These are phyloP conservation scores for Scleropages formosus DNA, from an alignment of 2,797 vertebrate species.

Conservation along the genomic window DNA sequence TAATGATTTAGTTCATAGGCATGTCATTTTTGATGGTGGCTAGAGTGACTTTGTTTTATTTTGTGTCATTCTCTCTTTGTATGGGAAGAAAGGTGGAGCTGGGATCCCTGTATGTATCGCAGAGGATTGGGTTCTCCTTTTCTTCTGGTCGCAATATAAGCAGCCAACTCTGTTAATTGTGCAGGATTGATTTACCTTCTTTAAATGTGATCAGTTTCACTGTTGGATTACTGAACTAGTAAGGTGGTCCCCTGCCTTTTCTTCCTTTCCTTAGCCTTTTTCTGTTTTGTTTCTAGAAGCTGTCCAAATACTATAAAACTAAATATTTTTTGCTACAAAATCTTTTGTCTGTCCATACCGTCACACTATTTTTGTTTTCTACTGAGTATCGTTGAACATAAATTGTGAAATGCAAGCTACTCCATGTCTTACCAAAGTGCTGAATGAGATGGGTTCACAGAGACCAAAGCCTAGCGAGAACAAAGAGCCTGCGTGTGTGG, in stretches of 20 bases:
- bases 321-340: background rate
- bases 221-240: background rate
- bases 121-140: constrained; percentile 51
- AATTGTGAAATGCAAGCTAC: background rate
- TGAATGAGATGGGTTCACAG: too few species aligned
- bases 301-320: too few species aligned
- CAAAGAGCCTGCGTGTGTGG: background rate
- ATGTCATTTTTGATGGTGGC: background rate
- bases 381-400: background rate
- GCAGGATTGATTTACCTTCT: constrained; percentile 47
- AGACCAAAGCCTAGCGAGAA: background rate
- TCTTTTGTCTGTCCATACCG: background rate
- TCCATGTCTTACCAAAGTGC: too few species aligned
- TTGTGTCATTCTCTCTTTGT: constrained; percentile 38
- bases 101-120: constrained; percentile 32
- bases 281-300: background rate
- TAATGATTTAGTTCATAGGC: background rate
- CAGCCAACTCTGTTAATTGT: constrained; percentile 37
- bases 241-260: background rate
- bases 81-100: constrained; percentile 16
- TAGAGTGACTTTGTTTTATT: background rate
- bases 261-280: constrained; percentile 30
- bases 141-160: constrained; percentile 8
- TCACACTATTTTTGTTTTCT: background rate
- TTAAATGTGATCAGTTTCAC: constrained; percentile 16